A percentile compares a stretch with the other conserved stretches of the same genome.
phyloP scores from a whole-genome alignment of 2,888 invertebrate species.

The Campoplex nolae region DNA sequence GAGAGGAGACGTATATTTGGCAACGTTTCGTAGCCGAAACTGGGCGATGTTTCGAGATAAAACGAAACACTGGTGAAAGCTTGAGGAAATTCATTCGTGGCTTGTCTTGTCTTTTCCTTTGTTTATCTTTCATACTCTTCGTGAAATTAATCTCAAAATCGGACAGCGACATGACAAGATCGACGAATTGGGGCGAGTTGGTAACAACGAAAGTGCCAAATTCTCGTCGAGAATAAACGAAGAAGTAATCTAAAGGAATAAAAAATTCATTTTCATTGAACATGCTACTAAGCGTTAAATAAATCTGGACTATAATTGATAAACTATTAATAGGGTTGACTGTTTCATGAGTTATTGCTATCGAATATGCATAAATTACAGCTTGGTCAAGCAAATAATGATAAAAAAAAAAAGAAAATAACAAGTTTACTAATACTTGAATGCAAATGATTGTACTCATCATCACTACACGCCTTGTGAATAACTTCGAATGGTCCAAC shows the following conservation, averaged over 20 bases:
- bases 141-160: not conserved
- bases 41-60: conserved; percentile 31
- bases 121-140: conserved; percentile 3
- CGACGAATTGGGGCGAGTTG: not conserved
- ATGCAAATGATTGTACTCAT: conserved; percentile 19
- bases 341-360: conserved; percentile 2
- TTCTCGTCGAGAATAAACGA: not conserved
- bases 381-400: not conserved
- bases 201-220: not conserved
- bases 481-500: conserved; percentile 19
- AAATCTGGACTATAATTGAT: not conserved
- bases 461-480: not conserved
- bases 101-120: not conserved
- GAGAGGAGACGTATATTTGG: conserved; percentile 12
- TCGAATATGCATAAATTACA: not conserved
- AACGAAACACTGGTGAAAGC: conserved; percentile 12
- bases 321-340: not conserved
- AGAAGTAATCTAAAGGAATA: not conserved
- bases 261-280: not conserved
- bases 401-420: not conserved
- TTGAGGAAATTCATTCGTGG: conserved; percentile 17
- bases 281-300: too few species aligned
- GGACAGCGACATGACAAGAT: not conserved
- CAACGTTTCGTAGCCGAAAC: conserved; percentile 22
- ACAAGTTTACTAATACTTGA: not conserved